Evolutionary conservation across 2,113 vertebrate species (phyloP), one percentile per base, ranked within the genome.

Genomic region (Nicator chloris): DNA sequence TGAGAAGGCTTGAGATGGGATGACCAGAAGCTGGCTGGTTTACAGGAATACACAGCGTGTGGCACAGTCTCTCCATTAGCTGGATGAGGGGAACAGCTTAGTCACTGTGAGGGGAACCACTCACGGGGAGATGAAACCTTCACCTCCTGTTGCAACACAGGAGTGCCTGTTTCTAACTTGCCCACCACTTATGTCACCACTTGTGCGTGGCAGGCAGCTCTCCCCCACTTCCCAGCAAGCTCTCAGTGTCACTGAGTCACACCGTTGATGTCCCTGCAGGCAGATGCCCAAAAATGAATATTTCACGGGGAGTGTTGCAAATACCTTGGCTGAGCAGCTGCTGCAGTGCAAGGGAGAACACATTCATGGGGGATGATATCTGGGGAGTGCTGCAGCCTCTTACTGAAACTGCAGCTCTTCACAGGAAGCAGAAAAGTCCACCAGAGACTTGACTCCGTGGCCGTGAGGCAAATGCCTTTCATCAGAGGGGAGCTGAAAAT

Each of bases 131-230:
- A 49, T 61, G 87, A 95, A 96, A 91, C 70, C 94, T 94, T 95
- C 71, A 37, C 85, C 94, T 96, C 85, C 78, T 88, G 68, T 95
- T 97, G 85, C 93, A 96, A 96, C 95, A 96, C 82, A 94, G 76
- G 31, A 86, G 47, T 7, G 39, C 86, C 22, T 91, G 79, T 88
- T 94, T 77, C 65, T 49, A 15, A 37, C 76, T 95, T 92, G 88
- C 76, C 79, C 79, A 88, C 76, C 56, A 27, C 64, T 95, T 94
- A 68, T 88, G 92, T 94, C 92, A 95, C 92, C n/a, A 1, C 33
- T 92, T 83, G 75, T 82, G 57, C 4, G 4, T 69, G 69, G 91
- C 51, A 86, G 86, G 76, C 70, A 66, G 49, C 92, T 94, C 92
- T 92, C 71, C 64, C 39, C 68, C 90, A 68, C 76, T 94, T 96